phyloP scores from a whole-genome alignment of 2,113 vertebrate species.

The Dicaeum eximium region DNA sequence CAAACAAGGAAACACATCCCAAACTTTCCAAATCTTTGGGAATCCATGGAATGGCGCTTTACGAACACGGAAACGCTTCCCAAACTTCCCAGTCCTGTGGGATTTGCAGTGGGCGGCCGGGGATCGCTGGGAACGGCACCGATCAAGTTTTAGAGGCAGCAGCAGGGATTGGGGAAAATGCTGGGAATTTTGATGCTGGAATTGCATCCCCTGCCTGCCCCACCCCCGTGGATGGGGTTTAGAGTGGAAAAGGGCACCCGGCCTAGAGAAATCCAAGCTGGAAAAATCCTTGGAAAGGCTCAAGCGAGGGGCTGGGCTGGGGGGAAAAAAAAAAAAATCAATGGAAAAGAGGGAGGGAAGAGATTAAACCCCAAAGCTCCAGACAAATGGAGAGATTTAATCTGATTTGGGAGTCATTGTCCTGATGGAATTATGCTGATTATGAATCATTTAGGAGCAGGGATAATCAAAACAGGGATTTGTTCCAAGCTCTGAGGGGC shows the following conservation, averaged over 20 bases:
- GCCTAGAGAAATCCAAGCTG: not conserved
- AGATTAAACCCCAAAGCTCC: not conserved
- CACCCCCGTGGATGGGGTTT: fast-evolving
- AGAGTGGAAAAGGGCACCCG: not conserved
- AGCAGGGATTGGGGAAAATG: fast-evolving
- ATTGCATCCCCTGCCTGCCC: not conserved
- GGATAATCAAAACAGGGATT: not conserved
- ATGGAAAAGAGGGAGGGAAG: not conserved
- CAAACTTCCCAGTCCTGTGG: not conserved
- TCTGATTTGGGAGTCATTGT: conserved; percentile 33
- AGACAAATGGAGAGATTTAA: conserved; percentile 12
- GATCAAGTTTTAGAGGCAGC: not conserved
- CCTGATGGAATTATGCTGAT: not conserved
- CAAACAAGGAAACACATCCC: too few species aligned
- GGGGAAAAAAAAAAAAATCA: not conserved
- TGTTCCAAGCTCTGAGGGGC: not conserved
- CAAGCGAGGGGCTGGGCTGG: not conserved
- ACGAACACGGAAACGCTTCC: not conserved
- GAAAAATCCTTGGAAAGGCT: not conserved
- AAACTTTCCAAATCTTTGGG: too few species aligned
- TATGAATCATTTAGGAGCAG: not conserved
- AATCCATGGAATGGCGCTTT: not conserved
- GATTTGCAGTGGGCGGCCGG: not conserved
- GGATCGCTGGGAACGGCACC: not conserved
- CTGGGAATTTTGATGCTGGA: not conserved